Conservation (phyloP, 2,797 vertebrate species). For the Oryzias dopingdopingensis region DNA sequence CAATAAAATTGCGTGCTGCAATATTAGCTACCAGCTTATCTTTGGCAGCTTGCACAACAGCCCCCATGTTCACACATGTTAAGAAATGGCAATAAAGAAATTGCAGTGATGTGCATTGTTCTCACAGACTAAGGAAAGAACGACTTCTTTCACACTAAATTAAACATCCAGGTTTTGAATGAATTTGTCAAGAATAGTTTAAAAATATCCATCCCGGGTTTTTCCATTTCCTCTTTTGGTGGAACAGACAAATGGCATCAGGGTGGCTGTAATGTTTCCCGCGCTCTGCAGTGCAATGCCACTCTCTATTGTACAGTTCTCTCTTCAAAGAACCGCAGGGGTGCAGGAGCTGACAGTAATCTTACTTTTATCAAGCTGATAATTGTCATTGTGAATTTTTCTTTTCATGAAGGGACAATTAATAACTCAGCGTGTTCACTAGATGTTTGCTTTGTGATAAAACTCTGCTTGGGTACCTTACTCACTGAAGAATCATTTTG, state of each 20-base stretch:
- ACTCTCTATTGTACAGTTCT: background rate
- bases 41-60: constrained; percentile 25
- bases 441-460: constrained; percentile 18
- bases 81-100: constrained; percentile 29
- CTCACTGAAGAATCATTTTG: background rate
- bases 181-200: constrained; percentile 25
- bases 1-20: constrained; percentile 40
- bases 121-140: constrained; percentile 19
- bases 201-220: constrained; percentile 24
- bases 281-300: constrained; percentile 8
- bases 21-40: constrained; percentile 54
- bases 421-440: constrained; percentile 19
- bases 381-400: constrained; percentile 10
- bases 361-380: constrained; percentile 14
- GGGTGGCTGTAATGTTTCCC: constrained; percentile 11
- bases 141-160: constrained; percentile 10
- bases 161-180: constrained; percentile 21
- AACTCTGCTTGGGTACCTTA: background rate
- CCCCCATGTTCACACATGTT: constrained; percentile 20
- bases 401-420: constrained; percentile 11
- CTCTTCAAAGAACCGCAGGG: constrained; percentile 1
- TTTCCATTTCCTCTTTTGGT: constrained; percentile 19
- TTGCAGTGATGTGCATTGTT: constrained; percentile 37
- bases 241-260: constrained; percentile 6
- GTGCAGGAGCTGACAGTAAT: constrained; percentile 1